Base-by-base conservation (phyloP, 1,140 invertebrate species). In the Portunus trituberculatus region DNA sequence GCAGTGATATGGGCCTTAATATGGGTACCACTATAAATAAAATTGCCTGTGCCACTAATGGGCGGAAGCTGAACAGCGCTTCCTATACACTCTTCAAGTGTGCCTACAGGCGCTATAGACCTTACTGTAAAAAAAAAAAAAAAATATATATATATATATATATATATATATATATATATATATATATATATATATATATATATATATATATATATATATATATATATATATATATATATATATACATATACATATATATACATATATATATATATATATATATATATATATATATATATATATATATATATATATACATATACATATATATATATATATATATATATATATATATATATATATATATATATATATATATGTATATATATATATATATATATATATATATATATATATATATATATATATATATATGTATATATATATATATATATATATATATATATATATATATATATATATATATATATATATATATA, bases 251-350 rank as follows among this genome's bases (percentile, higher is more conserved):
- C 31, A 14, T 14, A 14, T 87, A 87, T 20, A 14, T 31, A 20
- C 12, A 14, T 20, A 20, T 87, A 87, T 87, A 87, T 87, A 87
- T 87, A 87, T 87, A 87, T 87, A 87, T 87, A 87, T 87, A 25
- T 87, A 87, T 87, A 87, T 87, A 87, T 87, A 87, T 87, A 87
- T 87, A 25, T 87, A 87, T 87, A 87, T 87, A 87, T 88, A 88
- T 88, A 88, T 88, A 88, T 88, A 88, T 88, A 88, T 88, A 88
- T 88, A 88, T 88, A 88, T 88, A 88, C 39, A 88, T 88, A 88
- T 88, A 88, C 39, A 88, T 88, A 88, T 88, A 88, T 88, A 88
- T 88, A 88, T 88, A 88, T 88, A 29, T 88, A 88, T 88, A 88
- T 88, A 88, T 88, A 88, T 88, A 88, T 3, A 88, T 29, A 88